These are phyloP conservation scores for Rhegmatorhina hoffmannsi DNA, from an alignment of 2,113 vertebrate species.

Conservation along the genomic window DNA sequence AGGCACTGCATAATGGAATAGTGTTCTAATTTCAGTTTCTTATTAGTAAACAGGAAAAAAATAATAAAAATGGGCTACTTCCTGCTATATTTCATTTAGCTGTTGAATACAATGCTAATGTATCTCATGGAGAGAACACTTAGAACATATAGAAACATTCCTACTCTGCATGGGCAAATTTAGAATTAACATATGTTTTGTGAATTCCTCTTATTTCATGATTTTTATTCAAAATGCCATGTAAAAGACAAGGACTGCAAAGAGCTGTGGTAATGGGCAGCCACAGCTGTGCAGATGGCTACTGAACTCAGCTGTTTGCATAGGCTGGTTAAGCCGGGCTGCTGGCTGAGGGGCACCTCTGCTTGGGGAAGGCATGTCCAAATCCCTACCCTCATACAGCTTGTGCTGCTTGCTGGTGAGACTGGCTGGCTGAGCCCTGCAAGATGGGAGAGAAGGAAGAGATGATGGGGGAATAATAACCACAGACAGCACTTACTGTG, in stretches of 20 bases:
- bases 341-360: not conserved
- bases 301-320: not conserved
- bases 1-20: conserved; percentile 22
- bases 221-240: not conserved
- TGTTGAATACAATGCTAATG: not conserved
- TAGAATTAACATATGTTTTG: not conserved
- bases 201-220: not conserved
- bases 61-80: conserved; percentile 2
- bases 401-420: not conserved
- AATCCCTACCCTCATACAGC: not conserved
- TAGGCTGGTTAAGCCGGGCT: not conserved
- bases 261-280: not conserved
- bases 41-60: conserved; percentile 26
- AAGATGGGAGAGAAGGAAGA: not conserved
- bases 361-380: not conserved
- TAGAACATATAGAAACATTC: not conserved
- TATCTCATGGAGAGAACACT: not conserved
- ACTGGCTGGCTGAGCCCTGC: not conserved
- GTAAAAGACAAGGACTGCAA: not conserved
- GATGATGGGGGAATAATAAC: not conserved
- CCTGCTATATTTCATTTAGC: not conserved
- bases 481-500: not conserved
- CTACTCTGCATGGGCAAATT: not conserved
- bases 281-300: not conserved
- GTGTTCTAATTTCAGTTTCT: conserved; percentile 17